These are phyloP conservation scores for Mythimna albipuncta DNA, from an alignment of 2,888 invertebrate species.

Conservation along the genomic window DNA sequence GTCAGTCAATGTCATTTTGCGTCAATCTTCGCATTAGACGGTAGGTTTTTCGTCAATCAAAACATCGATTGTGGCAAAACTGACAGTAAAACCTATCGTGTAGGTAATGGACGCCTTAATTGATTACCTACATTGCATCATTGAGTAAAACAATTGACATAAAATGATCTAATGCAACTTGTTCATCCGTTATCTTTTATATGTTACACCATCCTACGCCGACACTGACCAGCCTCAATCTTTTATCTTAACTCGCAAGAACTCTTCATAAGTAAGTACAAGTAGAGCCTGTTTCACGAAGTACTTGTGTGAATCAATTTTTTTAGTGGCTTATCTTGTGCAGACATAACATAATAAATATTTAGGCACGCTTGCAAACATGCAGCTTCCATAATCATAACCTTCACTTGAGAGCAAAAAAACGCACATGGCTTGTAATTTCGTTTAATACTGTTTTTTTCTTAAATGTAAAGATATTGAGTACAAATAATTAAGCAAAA, in stretches of 20 bases:
- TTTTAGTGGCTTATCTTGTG: slow-evolving; percentile 27
- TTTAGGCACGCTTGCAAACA: slow-evolving; percentile 1
- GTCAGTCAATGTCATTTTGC: no score
- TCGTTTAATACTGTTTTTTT: no score
- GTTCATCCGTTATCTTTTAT: not conserved
- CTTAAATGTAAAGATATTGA: no score
- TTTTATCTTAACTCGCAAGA: slow-evolving; percentile 12
- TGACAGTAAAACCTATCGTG: no score
- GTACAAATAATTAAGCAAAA: no score
- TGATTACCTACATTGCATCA: slow-evolving; percentile 1
- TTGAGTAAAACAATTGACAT: slow-evolving; percentile 8
- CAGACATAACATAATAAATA: slow-evolving; percentile 37
- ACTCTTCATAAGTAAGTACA: not conserved
- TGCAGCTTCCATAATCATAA: not conserved
- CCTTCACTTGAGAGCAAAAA: no score
- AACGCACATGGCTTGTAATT: no score
- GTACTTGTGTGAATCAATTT: not conserved
- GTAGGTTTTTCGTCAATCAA: no score
- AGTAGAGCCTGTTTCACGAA: not conserved
- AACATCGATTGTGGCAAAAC: no score
- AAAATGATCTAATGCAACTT: slow-evolving; percentile 5
- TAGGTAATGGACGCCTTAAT: not conserved
- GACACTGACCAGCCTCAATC: slow-evolving; percentile 52
- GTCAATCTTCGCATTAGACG: no score
- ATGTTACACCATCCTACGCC: slow-evolving; percentile 7